These are phyloP conservation scores for Mechanitis mazaeus DNA, from an alignment of 2,888 invertebrate genomes.

Conservation along the genomic window DNA sequence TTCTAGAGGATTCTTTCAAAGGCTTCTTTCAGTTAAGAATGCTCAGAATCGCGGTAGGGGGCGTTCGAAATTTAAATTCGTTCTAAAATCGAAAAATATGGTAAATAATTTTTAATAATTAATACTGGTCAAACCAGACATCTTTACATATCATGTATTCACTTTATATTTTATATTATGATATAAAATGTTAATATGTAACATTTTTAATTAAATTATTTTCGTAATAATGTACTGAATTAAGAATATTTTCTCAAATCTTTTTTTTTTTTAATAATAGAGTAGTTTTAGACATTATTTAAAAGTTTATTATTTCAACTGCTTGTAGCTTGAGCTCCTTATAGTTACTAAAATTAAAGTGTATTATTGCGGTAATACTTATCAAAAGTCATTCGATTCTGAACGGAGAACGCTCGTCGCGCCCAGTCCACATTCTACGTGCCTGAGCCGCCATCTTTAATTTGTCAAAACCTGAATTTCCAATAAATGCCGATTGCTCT, in stretches of 20 bases:
- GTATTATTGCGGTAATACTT: neutral
- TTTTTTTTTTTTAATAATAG: no score
- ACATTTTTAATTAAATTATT: no score
- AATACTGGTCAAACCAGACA: neutral
- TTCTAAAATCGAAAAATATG: slow-evolving; percentile 49
- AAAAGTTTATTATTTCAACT: no score
- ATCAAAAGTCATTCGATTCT: slow-evolving; percentile 10
- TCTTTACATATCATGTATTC: neutral
- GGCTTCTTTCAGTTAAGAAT: slow-evolving; percentile 70
- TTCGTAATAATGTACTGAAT: no score
- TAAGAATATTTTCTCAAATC: no score
- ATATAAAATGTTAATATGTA: no score
- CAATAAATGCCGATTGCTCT: slow-evolving; percentile 26
- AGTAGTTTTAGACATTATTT: no score
- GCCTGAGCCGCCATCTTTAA: slow-evolving; percentile 38
- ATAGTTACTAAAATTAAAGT: no score
- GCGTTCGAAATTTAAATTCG: slow-evolving; percentile 68
- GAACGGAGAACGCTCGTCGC: slow-evolving; percentile 26
- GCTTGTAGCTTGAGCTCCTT: no score
- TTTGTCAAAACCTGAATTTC: slow-evolving; percentile 29
- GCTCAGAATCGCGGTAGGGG: slow-evolving; percentile 57
- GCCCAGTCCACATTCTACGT: slow-evolving; percentile 35
- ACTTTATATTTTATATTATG: no score
- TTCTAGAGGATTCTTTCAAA: slow-evolving; percentile 76
- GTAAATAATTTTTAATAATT: slow-evolving; percentile 25